Evolutionary conservation across 2,113 vertebrate genomes (phyloP).

Genomic region (Falcunculus frontatus): DNA sequence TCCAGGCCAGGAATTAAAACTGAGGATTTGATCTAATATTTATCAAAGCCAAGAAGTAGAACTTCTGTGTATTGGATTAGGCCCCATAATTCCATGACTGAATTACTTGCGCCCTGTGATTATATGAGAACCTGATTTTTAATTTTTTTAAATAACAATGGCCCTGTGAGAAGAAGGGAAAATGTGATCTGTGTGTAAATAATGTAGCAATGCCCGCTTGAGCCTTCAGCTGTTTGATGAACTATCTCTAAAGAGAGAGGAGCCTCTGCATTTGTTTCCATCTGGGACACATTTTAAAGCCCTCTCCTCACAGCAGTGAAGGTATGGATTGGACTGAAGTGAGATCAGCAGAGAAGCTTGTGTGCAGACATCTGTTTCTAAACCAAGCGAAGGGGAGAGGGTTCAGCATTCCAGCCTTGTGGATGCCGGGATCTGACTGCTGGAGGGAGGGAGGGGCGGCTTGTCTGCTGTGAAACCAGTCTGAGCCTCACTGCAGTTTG

Average conservation of each 20-base stretch:
- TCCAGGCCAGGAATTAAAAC: neutral
- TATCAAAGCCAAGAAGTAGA: neutral
- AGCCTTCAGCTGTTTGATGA: neutral
- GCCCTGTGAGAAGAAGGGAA: neutral
- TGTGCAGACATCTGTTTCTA: neutral
- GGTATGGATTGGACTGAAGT: neutral
- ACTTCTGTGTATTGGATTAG: neutral
- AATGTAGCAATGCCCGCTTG: neutral
- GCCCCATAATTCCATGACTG: neutral
- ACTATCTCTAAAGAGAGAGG: neutral
- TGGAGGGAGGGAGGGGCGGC: neutral
- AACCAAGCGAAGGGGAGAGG: neutral
- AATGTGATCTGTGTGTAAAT: neutral
- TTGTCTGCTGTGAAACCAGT: neutral
- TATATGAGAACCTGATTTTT: neutral
- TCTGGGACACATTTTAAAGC: neutral
- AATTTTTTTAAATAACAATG: neutral
- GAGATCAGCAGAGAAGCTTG: neutral
- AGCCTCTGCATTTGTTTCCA: neutral
- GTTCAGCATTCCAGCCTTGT: neutral
- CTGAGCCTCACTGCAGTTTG: neutral
- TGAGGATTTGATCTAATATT: neutral
- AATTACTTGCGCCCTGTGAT: neutral
- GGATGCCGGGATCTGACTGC: neutral
- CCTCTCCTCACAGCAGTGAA: neutral